A percentile compares a stretch with the other conserved stretches of the same genome.
Evolutionary conservation across 2,113 vertebrate genomes (phyloP).

Genomic region (Leucoraja erinaceus): DNA sequence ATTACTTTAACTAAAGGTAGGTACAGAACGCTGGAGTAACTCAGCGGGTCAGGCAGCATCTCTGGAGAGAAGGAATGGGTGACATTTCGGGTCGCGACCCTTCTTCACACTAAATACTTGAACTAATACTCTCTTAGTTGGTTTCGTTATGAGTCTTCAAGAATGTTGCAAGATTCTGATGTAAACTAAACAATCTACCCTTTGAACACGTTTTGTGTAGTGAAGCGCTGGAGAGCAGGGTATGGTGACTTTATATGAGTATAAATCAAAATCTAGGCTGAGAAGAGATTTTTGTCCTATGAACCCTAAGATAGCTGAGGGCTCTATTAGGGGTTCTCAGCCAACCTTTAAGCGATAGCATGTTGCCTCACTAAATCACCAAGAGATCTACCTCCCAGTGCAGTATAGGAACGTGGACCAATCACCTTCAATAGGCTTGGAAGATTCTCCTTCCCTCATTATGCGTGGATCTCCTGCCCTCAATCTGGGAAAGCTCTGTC

Average conservation of each 20-base stretch:
- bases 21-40: too few relatives aligned
- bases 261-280: background rate
- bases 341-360: background rate
- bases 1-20: too few relatives aligned
- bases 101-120: too few relatives aligned
- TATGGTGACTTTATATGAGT: background rate
- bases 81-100: too few relatives aligned
- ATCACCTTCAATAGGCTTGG: background rate
- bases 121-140: background rate
- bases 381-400: too few relatives aligned
- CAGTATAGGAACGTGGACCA: background rate
- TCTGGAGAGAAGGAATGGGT: too few relatives aligned
- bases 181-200: background rate
- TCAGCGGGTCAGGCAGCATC: too few relatives aligned
- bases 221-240: background rate
- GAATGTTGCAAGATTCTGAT: background rate
- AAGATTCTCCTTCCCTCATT: too few relatives aligned
- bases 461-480: too few relatives aligned
- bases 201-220: background rate
- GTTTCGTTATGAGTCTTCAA: background rate
- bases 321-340: background rate
- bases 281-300: background rate
- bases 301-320: too few relatives aligned
- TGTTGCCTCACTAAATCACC: too few relatives aligned
- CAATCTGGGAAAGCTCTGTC: too few relatives aligned